Evolutionary conservation across 2,113 vertebrate genomes (phyloP).

Genomic region (Puma concolor): DNA sequence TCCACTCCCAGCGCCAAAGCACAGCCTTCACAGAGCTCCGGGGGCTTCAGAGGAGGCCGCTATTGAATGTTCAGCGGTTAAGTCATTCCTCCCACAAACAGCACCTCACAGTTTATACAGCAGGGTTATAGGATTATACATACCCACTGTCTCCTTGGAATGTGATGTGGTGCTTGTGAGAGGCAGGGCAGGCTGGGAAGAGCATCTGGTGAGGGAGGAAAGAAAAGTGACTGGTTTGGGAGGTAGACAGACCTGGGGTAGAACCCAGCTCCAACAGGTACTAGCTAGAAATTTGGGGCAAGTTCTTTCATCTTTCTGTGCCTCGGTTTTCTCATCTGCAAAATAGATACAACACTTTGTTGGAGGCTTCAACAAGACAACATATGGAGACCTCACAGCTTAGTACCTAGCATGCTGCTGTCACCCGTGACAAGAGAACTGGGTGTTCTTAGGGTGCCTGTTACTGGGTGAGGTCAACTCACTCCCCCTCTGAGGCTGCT

Average conservation of each 20-base stretch:
- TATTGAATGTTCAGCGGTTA: not conserved
- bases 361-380: not conserved
- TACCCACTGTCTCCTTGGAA: not conserved
- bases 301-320: not conserved
- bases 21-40: not conserved
- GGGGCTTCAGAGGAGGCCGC: not conserved
- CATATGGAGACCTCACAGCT: accelerated
- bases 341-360: not conserved
- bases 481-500: not conserved
- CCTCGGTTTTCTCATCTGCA: not conserved
- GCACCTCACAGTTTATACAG: not conserved
- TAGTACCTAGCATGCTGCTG: not conserved
- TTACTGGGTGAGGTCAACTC: not conserved
- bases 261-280: not conserved
- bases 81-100: not conserved
- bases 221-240: not conserved
- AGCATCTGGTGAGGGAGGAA: not conserved
- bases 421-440: not conserved
- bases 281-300: not conserved
- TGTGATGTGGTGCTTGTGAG: not conserved
- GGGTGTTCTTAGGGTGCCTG: not conserved
- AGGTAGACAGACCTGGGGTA: not conserved
- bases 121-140: not conserved
- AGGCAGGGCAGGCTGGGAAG: not conserved
- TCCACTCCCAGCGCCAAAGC: not conserved